These are phyloP conservation scores for Agrochola circellaris DNA, from an alignment of 2,888 invertebrate species.

Conservation along the genomic window DNA sequence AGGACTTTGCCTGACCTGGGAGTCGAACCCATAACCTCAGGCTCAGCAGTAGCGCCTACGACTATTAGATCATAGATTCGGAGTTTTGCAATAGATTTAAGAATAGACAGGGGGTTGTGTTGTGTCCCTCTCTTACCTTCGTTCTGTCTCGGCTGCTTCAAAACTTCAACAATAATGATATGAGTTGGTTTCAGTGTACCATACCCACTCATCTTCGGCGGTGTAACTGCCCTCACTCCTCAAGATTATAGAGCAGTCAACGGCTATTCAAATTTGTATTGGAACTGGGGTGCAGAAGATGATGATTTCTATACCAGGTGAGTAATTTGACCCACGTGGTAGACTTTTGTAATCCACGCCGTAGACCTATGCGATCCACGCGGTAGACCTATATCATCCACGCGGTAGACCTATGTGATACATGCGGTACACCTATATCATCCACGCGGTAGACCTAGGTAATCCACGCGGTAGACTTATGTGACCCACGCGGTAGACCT, in stretches of 20 bases:
- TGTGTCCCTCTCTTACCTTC: neutral
- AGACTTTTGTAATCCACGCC: no score
- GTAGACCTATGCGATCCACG: neutral
- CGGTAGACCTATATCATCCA: neutral
- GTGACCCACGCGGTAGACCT: no score
- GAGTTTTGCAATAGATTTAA: neutral
- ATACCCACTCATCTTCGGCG: slow-evolving; percentile 92
- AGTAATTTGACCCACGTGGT: slow-evolving; percentile 25
- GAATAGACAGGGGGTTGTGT: neutral
- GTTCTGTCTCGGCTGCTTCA: neutral
- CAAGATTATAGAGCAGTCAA: slow-evolving; percentile 95
- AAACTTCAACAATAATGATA: neutral
- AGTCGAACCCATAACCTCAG: no score
- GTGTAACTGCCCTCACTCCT: slow-evolving; percentile 95
- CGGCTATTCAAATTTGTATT: slow-evolving; percentile 96
- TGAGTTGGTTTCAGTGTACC: slow-evolving; percentile 34
- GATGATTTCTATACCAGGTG: slow-evolving; percentile 96
- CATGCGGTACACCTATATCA: neutral
- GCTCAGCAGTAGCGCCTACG: no score
- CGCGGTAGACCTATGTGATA: neutral
- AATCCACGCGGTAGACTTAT: neutral
- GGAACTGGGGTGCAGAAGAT: slow-evolving; percentile 99
- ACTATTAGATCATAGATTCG: no score
- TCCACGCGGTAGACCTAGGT: neutral
- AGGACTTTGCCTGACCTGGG: no score